Base-by-base conservation (phyloP, 2,888 invertebrate genomes). In the Oconnorella tubifera region DNA sequence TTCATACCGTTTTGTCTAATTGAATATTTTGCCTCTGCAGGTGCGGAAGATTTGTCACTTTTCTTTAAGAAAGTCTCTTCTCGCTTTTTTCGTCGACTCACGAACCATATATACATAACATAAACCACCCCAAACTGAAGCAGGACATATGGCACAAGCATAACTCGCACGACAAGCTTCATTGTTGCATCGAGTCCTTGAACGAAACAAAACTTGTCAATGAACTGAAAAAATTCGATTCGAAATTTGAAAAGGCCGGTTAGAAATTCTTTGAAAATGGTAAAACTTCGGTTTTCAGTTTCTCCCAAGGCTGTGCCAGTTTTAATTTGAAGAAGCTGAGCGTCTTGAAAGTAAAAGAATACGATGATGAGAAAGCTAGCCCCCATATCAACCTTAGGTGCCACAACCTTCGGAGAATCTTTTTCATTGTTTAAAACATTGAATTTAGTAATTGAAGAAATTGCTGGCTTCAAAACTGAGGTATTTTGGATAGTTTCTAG, bases 271-370 rank as follows among this genome's bases (percentile, higher is more conserved):
- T 66, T 66, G 23, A 70, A 33, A 64, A 69, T 62, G 33, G 19
- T 29, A 23, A 56, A 50, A 48, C 57, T 70, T 51, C 55, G 50
- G 56, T 69, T 69, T 19, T 66, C 70, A 3, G 51, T 33, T 10
- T 59, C 58, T 2, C 59, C 56, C 25, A 67, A 64, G 25, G 70
- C 68, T 40, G 40, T 40, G 6, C 40, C 40, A 19, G 68, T 70
- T 32, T 69, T 66, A 40, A 70, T 56, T 27, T 70, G 68, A 19
- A 70, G 67, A 19, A 70, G 62, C 53, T 69, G 68, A 0, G 69
- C 69, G 55, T 69, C 69, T 31, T 72, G 72, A 61, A 72, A 72
- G 62, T 71, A 72, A 50, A 72, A 72, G 51, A 70, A 65, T 23
- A 72, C 64, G 29, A 72, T 72, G 33, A 72, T 72, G 33, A 72